Evolutionary conservation across 2,797 vertebrate species (phyloP), one percentile per base, ranked within the genome.

Genomic region (Merluccius polli): DNA sequence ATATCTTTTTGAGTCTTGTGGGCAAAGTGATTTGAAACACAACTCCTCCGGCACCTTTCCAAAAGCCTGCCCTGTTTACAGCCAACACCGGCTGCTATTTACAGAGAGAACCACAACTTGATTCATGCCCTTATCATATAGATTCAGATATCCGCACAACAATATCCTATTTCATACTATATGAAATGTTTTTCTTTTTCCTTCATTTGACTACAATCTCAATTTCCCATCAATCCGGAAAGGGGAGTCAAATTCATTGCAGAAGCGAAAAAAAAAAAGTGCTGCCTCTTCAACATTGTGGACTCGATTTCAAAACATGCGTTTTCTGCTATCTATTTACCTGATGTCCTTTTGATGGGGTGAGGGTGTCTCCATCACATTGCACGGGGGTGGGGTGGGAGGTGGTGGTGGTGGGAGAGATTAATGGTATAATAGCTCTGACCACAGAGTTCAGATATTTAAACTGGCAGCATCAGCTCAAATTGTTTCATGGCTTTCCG

Each of bases 401-500:
- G 48, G 44, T 5, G 48, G 48, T 0, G 80, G 83, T 89, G 86
- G 91, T 88, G 87, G 78, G 77, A 82, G 90, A 94, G 93, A 94
- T 93, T 93, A 93, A 94, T 93, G 90, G 87, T 89, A 90, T 94
- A 94, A 93, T 94, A 91, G 91, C 90, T 92, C 90, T 91, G 93
- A 94, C 91, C 92, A 92, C 91, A 91, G 84, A 89, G 87, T 93
- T 91, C 91, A 94, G 93, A 92, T 92, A 93, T 94, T 94, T 93
- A 92, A 93, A 93, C 93, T 94, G 92, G 92, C 93, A 94, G 91
- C 91, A 93, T 93, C 91, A 91, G 91, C 89, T 93, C 92, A 93
- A 94, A 94, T 92, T 93, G 92, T 94, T 93, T 94, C 93, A 93
- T 92, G 93, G 91, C 84, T 94, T 92, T 92, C 92, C 92, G 92